Base-by-base conservation (phyloP, 2,888 invertebrate genomes). In the Apodemia zela region DNA sequence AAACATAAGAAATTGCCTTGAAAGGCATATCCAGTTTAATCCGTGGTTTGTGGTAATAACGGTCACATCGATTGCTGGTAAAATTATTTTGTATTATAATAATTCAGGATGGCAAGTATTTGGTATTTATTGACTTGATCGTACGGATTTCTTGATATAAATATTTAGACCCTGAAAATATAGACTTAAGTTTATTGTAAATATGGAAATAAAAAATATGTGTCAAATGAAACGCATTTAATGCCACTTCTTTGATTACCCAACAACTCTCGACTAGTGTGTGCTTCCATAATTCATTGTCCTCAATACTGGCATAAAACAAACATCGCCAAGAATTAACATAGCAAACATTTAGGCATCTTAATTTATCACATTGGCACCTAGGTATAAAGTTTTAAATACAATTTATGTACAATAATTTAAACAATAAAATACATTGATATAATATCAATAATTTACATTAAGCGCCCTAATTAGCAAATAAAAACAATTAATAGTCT, bases 361-460 rank as follows among this genome's bases (percentile, higher is more conserved):
- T 82, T 85, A 86, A 82, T 85, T 84, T 90, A 90, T 91, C 90
- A 90, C 91, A 89, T 91, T 89, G 88, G 88, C 89, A 89, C 88
- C 88, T 85, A 86, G 45, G 17, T 79, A 69, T 80, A 86, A 83
- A 82, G 29, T 25, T 33, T 59, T 85, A 82, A 84, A 85, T 77
- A 82, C 78, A 72, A 72, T 69, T 67, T 69, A 71, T 72, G 71
- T 73, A 76, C 73, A 76, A 76, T 75, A 77, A 77, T 75, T 77
- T 78, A 75, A 75, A 75, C 65, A 67, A 71, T 68, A 69, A 72
- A 67, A 70, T 68, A 59, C 25, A 85, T 82, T 82, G 77, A 85
- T 82, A 79, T 79, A 70, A 78, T 65, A 61, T 59, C 84, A 87
- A 87, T 87, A 87, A 84, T 84, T 87, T 84, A 86, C 80, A 84